These are phyloP conservation scores for Alviniconcha strummeri DNA, from an alignment of 2,888 invertebrate species.

Conservation along the genomic window DNA sequence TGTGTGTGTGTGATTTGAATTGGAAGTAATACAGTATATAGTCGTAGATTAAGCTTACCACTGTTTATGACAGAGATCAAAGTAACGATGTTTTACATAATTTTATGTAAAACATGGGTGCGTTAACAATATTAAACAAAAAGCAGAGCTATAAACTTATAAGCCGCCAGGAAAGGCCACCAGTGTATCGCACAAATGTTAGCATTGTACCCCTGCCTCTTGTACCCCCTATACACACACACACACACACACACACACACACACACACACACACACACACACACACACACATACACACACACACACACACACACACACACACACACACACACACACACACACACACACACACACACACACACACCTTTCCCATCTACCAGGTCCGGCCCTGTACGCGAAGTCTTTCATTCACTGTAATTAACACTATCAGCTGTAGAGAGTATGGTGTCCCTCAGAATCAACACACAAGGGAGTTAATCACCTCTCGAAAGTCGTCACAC, in stretches of 20 bases:
- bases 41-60: background rate
- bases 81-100: background rate
- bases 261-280: conserved; percentile 14
- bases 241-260: conserved; percentile 10
- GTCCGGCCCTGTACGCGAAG: background rate
- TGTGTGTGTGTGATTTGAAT: no score
- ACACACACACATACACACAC: background rate
- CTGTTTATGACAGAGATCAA: background rate
- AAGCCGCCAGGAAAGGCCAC: background rate
- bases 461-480: no score
- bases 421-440: no score
- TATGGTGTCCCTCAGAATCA: no score
- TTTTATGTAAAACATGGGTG: background rate
- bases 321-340: background rate
- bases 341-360: background rate
- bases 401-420: background rate
- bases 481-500: no score
- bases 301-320: background rate
- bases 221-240: background rate
- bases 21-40: no score
- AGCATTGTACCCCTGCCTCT: no score
- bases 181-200: background rate
- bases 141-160: background rate
- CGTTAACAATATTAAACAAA: background rate
- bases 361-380: background rate